Evolutionary conservation across 2,888 invertebrate species (phyloP), one percentile per base, ranked within the genome.

Genomic region (Agonopterix subpropinquella): DNA sequence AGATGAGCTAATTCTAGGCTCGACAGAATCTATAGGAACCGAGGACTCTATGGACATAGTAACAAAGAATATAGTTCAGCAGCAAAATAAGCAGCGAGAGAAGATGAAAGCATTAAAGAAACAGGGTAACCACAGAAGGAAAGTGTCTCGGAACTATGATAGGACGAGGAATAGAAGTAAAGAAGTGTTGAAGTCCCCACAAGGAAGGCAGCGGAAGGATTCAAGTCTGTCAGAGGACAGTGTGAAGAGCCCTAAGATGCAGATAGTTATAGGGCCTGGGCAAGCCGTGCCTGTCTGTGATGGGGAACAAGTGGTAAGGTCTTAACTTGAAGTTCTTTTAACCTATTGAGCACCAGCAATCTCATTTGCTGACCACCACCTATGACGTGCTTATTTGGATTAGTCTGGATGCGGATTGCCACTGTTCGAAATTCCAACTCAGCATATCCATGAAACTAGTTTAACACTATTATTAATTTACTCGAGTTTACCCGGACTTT

Each of bases 261-360:
- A 88, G 53, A 84, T 89, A 54, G 80, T 89, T 2, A 80, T 90
- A 11, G 89, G 90, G 0, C 89, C 88, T 11, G 90, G 90, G 15
- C 79, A 85, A 49, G 80, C 89, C n/a, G 75, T 91, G 45, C 89
- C 90, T 1, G 74, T 91, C 10, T 90, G 90, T 48, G 89, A 90
- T 67, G 91, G 91, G 7, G 92, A 91, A 70, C 85, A 90, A 89
- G 88, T 91, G 62, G 90, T 90, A 65, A 79, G 82, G 18, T 18
- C 18, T 18, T 18, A 28, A 7, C 3, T 18, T 18, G 18, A 7
- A 28, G 28, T 28, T 7, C 7, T 5, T 28, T 5, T 7, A 28
- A 28, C 28, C 7, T 5, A 28, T 28, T 28, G 7, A 28, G 28
- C 7, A 7, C 28, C 5, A 28, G 5, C 28, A 7, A 28, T 18